These are phyloP conservation scores for Epinotia demarniana DNA, from an alignment of 2,888 invertebrate genomes.

Conservation along the genomic window DNA sequence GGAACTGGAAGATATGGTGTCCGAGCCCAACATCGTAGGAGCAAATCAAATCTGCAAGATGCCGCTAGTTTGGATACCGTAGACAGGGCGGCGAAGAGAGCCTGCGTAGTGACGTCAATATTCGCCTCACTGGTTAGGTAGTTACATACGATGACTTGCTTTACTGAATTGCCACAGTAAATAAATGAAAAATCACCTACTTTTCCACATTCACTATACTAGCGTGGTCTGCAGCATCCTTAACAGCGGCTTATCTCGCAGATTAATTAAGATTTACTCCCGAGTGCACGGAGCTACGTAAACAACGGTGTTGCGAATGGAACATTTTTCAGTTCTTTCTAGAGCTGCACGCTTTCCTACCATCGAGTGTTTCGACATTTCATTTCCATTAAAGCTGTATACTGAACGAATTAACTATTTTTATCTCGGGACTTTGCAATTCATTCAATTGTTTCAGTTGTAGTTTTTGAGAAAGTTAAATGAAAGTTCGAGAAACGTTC, in stretches of 20 bases:
- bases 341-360: background rate
- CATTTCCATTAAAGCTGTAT: conserved; percentile 15
- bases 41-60: too few species aligned
- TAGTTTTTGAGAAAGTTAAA: background rate
- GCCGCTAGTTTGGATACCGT: too few species aligned
- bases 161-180: too few species aligned
- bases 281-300: conserved; percentile 22
- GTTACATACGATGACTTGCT: too few species aligned
- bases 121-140: too few species aligned
- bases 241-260: conserved; percentile 32
- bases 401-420: conserved; percentile 21
- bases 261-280: conserved; percentile 36
- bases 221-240: conserved; percentile 24
- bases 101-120: too few species aligned
- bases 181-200: background rate
- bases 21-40: too few species aligned
- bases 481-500: background rate
- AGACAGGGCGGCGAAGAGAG: too few species aligned
- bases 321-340: conserved; percentile 32
- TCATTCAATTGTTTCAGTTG: background rate
- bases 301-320: conserved; percentile 15
- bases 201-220: background rate
- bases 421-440: conserved; percentile 11
- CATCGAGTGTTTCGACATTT: conserved; percentile 25
- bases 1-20: too few species aligned